Evolutionary conservation across 2,888 invertebrate genomes (phyloP).

Genomic region (Gymnoscelis rufifasciata): DNA sequence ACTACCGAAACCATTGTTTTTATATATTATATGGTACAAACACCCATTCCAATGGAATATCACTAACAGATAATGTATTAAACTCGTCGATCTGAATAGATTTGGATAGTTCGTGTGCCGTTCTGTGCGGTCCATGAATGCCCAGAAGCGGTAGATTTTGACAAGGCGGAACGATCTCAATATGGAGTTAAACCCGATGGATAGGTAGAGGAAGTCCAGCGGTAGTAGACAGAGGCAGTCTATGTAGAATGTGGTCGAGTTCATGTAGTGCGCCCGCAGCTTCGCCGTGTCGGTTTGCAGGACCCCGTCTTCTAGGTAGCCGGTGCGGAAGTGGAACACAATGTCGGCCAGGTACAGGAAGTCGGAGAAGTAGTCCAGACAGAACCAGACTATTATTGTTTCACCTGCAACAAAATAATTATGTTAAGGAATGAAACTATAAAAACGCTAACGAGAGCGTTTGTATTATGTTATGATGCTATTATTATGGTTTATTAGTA

Average conservation of each 20-base stretch:
- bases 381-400: constrained; percentile 96
- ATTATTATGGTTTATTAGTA: no score
- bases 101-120: constrained; percentile 99
- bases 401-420: constrained; percentile 80
- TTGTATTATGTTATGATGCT: no score
- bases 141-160: constrained; percentile 99
- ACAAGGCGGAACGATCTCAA: constrained; percentile 96
- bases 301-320: constrained; percentile 98
- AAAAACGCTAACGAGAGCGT: no score
- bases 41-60: constrained; percentile 99
- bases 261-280: constrained; percentile 97
- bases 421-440: no score
- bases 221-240: constrained; percentile 98
- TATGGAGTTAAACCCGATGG: constrained; percentile 97
- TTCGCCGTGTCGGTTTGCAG: constrained; percentile 96
- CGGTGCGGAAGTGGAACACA: constrained; percentile 97
- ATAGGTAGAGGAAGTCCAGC: constrained; percentile 97
- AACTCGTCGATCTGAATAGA: constrained; percentile 93
- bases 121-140: constrained; percentile 98
- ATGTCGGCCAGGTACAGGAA: constrained; percentile 97
- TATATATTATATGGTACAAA: constrained; percentile 97
- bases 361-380: constrained; percentile 97
- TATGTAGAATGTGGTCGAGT: constrained; percentile 97
- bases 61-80: constrained; percentile 97
- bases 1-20: constrained; percentile 96